Base-by-base conservation (phyloP, 2,888 invertebrate genomes). In the Rhagonycha fulva region DNA sequence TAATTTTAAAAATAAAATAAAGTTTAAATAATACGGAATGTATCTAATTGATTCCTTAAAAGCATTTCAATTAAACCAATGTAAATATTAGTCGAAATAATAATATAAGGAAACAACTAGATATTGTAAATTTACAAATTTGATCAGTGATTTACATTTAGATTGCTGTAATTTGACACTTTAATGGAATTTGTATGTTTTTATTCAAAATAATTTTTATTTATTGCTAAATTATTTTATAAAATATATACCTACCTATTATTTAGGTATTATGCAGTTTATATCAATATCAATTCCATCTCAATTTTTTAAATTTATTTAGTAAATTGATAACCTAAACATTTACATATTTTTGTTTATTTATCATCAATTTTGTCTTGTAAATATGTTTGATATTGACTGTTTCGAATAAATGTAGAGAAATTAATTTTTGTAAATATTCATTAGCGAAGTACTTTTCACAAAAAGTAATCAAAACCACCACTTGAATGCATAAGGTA, bases 121-220 rank as follows among this genome's bases (percentile, higher is more conserved):
- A 47, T 7, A 47, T n/a, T 26, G 63, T 66, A 66, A 66, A 66
- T 66, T 66, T 12, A 62, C 11, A 24, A 26, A 66, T 19, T 10
- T 62, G 19, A 66, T 12, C 24, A 66, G n/a, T n/a, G 23, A 26
- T 24, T 23, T 14, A 24, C 23, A 66, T 72, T 83, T 80, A 71
- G 26, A 14, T 75, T 71, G 71, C 70, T 76, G 78, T 77, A 79
- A 80, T 78, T 71, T 79, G 80, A 80, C 78, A 78, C 76, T 60
- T 30, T 81, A 81, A 82, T 80, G 80, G 79, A 73, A 78, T 80
- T 80, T 70, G 76, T 76, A 71, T 81, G 80, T 80, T 73, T 70
- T 66, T 66, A 66, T n/a, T 66, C 11, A 66, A n/a, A n/a, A 47
- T n/a, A n/a, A n/a, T n/a, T n/a, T 47, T 47, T 47, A n/a, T 47